A percentile compares a stretch with the other conserved stretches of the same genome.
These are phyloP conservation scores for Xestoiulus laeticollis DNA, from an alignment of 2,888 invertebrate species.

Conservation along the genomic window DNA sequence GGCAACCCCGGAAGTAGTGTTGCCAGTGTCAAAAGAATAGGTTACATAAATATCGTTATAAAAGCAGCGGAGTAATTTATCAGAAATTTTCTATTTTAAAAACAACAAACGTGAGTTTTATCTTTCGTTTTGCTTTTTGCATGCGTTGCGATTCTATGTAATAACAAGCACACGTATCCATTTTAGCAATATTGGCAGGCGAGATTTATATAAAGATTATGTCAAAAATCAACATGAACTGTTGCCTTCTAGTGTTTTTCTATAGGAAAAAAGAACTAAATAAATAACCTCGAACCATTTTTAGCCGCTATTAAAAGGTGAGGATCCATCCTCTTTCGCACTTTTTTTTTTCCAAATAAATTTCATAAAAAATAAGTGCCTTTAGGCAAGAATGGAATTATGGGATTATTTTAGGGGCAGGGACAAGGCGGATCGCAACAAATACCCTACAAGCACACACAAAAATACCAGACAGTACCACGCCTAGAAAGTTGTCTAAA, in stretches of 20 bases:
- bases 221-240: constrained; percentile 32
- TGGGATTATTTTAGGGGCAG: constrained; percentile 23
- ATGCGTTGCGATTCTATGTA: not conserved
- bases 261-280: not conserved
- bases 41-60: not conserved
- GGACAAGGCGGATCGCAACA: not conserved
- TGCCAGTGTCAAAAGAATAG: not conserved
- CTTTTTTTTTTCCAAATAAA: constrained; percentile 36
- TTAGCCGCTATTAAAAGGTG: not conserved
- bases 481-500: not conserved
- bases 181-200: constrained; percentile 21
- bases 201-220: constrained; percentile 32
- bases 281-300: constrained; percentile 36
- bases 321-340: constrained; percentile 38
- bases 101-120: constrained; percentile 21
- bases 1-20: not conserved
- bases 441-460: not conserved
- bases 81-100: not conserved
- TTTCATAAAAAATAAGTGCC: constrained; percentile 20
- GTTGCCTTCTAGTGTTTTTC: constrained; percentile 22
- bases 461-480: not conserved
- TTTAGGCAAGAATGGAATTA: constrained; percentile 10
- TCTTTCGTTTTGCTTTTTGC: not conserved
- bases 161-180: not conserved
- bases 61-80: not conserved